Percentiles rank a stretch among this genome's conserved stretches.
Conservation (phyloP, 1,140 invertebrate genomes). For the Pararge aegeria region DNA sequence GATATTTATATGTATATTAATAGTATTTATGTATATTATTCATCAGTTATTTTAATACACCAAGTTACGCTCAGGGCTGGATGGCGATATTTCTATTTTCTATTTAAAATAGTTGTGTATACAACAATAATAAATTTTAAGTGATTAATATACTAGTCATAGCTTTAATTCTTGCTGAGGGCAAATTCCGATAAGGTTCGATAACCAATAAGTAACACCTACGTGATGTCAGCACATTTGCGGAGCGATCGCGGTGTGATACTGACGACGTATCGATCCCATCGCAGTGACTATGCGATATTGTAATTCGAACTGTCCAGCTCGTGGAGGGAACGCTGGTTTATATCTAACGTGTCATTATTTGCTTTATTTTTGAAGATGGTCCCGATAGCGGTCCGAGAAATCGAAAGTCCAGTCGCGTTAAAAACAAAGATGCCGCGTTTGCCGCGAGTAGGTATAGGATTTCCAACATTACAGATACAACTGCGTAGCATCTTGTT, state of each 20-base stretch:
- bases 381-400: slow-evolving; percentile 12
- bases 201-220: slow-evolving; percentile 64
- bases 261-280: slow-evolving; percentile 66
- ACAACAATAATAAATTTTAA: too few species aligned
- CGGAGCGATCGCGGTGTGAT: slow-evolving; percentile 70
- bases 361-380: slow-evolving; percentile 47
- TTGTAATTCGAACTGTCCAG: slow-evolving; percentile 67
- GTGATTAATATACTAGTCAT: neutral
- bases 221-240: slow-evolving; percentile 70
- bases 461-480: too few species aligned
- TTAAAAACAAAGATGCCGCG: slow-evolving; percentile 1
- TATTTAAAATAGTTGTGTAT: too few species aligned
- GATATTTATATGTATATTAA: too few species aligned
- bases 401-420: slow-evolving; percentile 26
- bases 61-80: too few species aligned
- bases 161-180: slow-evolving; percentile 21
- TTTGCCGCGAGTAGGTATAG: too few species aligned
- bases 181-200: slow-evolving; percentile 47
- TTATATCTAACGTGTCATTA: slow-evolving; percentile 53
- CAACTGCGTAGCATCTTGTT: too few species aligned
- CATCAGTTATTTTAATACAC: too few species aligned
- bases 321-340: slow-evolving; percentile 52
- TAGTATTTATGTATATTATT: too few species aligned
- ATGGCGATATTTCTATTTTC: too few species aligned
- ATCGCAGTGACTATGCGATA: slow-evolving; percentile 68